These are phyloP conservation scores for Eulacestoma nigropectus DNA, from an alignment of 2,113 vertebrate genomes.

Conservation along the genomic window DNA sequence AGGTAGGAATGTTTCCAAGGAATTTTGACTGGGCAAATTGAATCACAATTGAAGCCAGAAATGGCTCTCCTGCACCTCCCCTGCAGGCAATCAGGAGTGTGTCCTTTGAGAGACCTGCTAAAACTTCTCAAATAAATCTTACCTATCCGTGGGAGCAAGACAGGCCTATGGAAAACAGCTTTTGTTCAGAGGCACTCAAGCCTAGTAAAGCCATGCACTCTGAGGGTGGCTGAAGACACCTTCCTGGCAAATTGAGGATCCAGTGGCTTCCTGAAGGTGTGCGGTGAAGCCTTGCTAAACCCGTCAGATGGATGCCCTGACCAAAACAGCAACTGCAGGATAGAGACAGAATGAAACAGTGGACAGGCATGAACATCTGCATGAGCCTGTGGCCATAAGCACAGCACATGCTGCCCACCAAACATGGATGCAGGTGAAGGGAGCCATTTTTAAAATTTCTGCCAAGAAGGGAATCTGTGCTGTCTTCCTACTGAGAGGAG, in stretches of 20 bases:
- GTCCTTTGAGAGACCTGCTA: not conserved
- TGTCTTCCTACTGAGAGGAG: not conserved
- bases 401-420: not conserved
- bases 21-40: not conserved
- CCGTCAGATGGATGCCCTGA: not conserved
- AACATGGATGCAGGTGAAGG: rapidly evolving
- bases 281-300: not conserved
- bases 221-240: not conserved
- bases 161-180: not conserved
- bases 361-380: not conserved
- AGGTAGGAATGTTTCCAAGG: not conserved
- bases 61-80: not conserved
- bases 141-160: not conserved
- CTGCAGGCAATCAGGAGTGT: not conserved
- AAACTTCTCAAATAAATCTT: not conserved
- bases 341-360: not conserved
- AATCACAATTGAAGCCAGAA: not conserved
- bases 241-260: not conserved
- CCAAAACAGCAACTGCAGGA: not conserved
- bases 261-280: not conserved
- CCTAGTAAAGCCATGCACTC: not conserved
- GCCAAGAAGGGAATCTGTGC: not conserved
- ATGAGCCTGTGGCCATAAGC: not conserved
- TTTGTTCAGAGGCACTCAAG: not conserved
- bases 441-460: not conserved